These are phyloP conservation scores for Acanthopleura granulata DNA, from an alignment of 2,888 invertebrate genomes.

Conservation along the genomic window DNA sequence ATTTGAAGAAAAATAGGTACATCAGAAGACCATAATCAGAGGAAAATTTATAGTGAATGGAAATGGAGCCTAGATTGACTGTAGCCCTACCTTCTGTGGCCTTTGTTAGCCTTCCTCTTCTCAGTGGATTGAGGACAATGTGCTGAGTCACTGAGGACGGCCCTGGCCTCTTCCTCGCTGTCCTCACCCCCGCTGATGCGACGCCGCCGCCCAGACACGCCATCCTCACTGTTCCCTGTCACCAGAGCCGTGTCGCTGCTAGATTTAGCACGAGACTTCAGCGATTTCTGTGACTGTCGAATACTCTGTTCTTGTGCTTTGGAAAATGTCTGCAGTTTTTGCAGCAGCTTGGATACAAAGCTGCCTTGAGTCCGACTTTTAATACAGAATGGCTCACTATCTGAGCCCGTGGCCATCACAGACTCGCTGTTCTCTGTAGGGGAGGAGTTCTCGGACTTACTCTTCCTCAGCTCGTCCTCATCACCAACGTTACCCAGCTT, in stretches of 20 bases:
- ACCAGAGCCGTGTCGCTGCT: slow-evolving; percentile 30
- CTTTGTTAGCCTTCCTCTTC: slow-evolving; percentile 38
- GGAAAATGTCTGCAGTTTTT: slow-evolving; percentile 51
- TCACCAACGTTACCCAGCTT: neutral
- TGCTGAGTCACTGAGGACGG: slow-evolving; percentile 48
- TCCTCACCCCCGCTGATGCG: slow-evolving; percentile 49
- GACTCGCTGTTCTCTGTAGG: slow-evolving; percentile 40
- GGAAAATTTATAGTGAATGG: no score
- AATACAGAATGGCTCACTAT: slow-evolving; percentile 36
- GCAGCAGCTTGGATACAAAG: slow-evolving; percentile 52
- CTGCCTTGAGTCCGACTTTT: slow-evolving; percentile 30
- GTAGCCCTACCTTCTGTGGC: slow-evolving; percentile 53
- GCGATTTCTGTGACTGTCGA: slow-evolving; percentile 37
- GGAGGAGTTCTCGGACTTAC: slow-evolving; percentile 42
- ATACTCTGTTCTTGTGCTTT: slow-evolving; percentile 48
- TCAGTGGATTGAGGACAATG: slow-evolving; percentile 54
- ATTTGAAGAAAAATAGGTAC: no score
- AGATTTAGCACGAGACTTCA: slow-evolving; percentile 31
- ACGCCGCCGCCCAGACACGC: slow-evolving; percentile 26
- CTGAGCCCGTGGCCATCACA: slow-evolving; percentile 42
- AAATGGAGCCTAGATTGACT: no score
- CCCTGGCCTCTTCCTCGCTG: slow-evolving; percentile 39
- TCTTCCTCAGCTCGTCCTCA: slow-evolving; percentile 33
- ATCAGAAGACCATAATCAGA: no score
- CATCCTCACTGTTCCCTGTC: slow-evolving; percentile 24